Base-by-base conservation (phyloP, 2,888 invertebrate species). In the Abrostola triplasia region DNA sequence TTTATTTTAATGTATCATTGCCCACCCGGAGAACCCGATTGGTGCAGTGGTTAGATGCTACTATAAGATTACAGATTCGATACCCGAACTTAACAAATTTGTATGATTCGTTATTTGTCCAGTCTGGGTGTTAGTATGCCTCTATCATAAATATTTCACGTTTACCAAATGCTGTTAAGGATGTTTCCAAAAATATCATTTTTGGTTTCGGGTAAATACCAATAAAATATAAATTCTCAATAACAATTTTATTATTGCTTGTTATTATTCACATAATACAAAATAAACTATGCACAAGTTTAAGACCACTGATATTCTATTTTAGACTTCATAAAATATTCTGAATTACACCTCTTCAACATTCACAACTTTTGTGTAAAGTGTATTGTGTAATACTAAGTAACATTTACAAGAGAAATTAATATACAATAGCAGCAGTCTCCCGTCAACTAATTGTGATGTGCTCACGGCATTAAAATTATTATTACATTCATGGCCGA, bases 231-330 rank as follows among this genome's bases (percentile, higher is more conserved):
- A 88, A 84, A 79, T 83, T 81, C 89, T 92, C 87, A 89, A 93
- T 95, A 95, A 95, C 95, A 95, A 95, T 95, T 95, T 95, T 93
- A 94, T 95, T 95, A 95, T 95, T 95, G 95, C 95, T 95, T 90
- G 95, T 95, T 95, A 95, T 93, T 95, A 95, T 95, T 95, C 95
- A 95, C 95, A 95, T 95, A 95, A 95, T 95, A 95, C 95, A 96
- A 96, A 95, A 96, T 95, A 95, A 96, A 95, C 95, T 95, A 95
- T 95, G 95, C 95, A 95, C 95, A 95, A 95, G 88, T 94, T 89
- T 90, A 92, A 91, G 93, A 93, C 92, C 93, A 91, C 89, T 89
- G 92, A 87, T 87, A 88, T 89, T 88, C 83, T 86, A 87, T 87
- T 87, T 88, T 83, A 88, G 86, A 89, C 84, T 90, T 86, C 83